Conservation (phyloP, 2,888 invertebrate species). For the Campoplex capitator region DNA sequence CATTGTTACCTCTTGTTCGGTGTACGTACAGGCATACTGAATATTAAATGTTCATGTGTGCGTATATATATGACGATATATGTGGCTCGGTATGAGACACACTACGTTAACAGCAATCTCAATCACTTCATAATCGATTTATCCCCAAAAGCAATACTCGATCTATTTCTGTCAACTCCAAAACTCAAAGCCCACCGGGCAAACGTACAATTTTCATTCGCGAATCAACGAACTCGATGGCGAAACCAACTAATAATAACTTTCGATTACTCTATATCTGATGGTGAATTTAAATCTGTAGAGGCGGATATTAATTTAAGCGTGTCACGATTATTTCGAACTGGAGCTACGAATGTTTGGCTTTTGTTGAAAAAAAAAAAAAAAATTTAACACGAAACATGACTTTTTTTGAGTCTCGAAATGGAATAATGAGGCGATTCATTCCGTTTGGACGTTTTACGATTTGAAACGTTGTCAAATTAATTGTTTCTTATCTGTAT, state of each 20-base stretch:
- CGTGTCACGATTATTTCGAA: background rate
- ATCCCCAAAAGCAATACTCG: constrained; percentile 33
- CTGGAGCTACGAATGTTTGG: background rate
- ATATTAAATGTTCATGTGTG: background rate
- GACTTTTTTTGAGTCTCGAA: background rate
- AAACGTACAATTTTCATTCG: background rate
- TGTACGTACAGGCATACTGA: background rate
- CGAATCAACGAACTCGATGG: background rate
- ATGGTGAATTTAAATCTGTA: background rate
- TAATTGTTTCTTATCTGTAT: background rate
- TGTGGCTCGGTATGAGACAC: background rate
- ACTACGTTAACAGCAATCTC: background rate
- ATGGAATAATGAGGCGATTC: too few species aligned
- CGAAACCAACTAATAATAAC: background rate
- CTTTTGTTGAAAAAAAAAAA: background rate
- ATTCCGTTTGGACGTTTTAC: background rate
- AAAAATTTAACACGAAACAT: background rate
- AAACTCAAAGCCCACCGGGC: constrained; percentile 5
- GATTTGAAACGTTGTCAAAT: background rate
- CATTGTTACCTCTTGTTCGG: constrained; percentile 31
- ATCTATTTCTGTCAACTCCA: constrained; percentile 41
- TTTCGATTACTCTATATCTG: background rate
- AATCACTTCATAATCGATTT: constrained; percentile 41
- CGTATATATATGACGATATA: background rate
- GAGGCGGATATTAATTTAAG: background rate